phyloP scores from a whole-genome alignment of 2,113 vertebrate species.

The Grammomys surdaster region DNA sequence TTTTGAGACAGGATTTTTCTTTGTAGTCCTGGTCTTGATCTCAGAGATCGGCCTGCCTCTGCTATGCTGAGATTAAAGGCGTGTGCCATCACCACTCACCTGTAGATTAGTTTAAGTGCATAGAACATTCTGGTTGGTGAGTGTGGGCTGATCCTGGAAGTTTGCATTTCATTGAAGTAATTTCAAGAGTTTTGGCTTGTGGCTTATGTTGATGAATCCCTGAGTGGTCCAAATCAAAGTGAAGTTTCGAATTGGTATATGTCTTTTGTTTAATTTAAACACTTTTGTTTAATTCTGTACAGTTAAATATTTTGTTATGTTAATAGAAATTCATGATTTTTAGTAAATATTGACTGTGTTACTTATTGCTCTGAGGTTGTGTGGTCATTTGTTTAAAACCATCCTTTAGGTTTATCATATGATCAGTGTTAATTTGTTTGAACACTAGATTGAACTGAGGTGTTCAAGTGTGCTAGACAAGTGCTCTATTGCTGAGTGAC shows the following conservation, averaged over 20 bases:
- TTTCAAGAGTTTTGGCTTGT: not conserved
- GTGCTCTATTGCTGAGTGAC: not conserved
- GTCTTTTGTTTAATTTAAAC: too few species aligned
- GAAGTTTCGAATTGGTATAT: not conserved
- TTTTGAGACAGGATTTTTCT: not conserved
- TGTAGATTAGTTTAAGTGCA: not conserved
- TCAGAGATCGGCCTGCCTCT: not conserved
- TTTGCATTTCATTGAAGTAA: constrained; percentile 19
- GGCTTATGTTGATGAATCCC: not conserved
- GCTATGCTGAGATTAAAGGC: not conserved
- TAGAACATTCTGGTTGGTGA: constrained; percentile 16
- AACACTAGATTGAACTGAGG: not conserved
- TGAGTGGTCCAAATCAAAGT: not conserved
- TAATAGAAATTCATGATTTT: not conserved
- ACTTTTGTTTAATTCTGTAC: not conserved
- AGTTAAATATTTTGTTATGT: constrained; percentile 45
- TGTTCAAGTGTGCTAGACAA: not conserved
- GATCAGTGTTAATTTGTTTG: not conserved
- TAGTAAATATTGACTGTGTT: constrained; percentile 22
- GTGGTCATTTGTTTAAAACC: constrained; percentile 37
- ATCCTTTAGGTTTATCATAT: not conserved
- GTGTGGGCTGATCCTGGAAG: not conserved
- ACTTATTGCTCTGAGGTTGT: constrained; percentile 25
- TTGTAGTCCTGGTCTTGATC: not conserved
- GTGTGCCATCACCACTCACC: not conserved